Conservation (phyloP, 2,888 invertebrate genomes). For the Dastarcus helophoroides region DNA sequence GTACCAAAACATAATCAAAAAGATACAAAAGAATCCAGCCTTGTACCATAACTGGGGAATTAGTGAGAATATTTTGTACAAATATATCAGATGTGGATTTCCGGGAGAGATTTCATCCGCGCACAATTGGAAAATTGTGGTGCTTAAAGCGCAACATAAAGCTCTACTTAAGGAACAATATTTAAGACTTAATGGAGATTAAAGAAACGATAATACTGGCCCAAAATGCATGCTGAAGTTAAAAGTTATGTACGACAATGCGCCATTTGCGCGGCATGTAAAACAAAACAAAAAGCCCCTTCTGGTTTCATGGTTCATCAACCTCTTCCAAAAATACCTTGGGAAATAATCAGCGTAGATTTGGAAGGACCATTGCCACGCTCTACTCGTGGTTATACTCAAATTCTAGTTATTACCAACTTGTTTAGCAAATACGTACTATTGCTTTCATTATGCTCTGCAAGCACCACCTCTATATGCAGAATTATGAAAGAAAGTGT, state of each 20-base stretch:
- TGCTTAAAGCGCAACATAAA: too few relatives aligned
- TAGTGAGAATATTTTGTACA: too few relatives aligned
- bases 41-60: too few relatives aligned
- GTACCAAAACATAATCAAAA: too few relatives aligned
- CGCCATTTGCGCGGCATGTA: neutral
- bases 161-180: too few relatives aligned
- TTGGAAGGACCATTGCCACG: slow-evolving; percentile 1
- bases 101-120: too few relatives aligned
- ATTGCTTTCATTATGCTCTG: neutral
- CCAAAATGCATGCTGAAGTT: neutral
- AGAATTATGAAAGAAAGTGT: neutral
- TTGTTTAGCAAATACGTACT: slow-evolving; percentile 3
- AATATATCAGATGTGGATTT: too few relatives aligned
- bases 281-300: slow-evolving; percentile 1
- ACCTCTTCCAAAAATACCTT: slow-evolving; percentile 3
- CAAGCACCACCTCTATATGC: neutral
- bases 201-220: too few relatives aligned
- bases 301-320: slow-evolving; percentile 1
- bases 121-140: too few relatives aligned
- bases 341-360: slow-evolving; percentile 2
- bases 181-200: too few relatives aligned
- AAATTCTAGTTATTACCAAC: slow-evolving; percentile 1
- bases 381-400: slow-evolving; percentile 2
- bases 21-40: too few relatives aligned
- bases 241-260: neutral